Percentiles rank a stretch among this genome's conserved stretches.
Evolutionary conservation across 2,113 vertebrate species (phyloP).

Genomic region (Cercopithecus mona): DNA sequence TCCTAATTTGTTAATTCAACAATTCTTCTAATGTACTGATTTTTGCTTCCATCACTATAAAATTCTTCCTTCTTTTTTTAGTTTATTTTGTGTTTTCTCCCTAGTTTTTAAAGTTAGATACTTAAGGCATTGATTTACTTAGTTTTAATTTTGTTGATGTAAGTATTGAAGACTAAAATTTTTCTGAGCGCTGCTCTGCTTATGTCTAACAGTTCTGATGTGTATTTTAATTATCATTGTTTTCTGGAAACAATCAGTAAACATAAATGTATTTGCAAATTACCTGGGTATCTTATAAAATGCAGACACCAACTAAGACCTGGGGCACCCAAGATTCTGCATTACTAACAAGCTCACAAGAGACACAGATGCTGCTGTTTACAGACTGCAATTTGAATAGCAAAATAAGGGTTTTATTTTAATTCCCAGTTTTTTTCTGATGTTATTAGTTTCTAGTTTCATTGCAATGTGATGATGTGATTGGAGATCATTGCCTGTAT

Average conservation of each 20-base stretch:
- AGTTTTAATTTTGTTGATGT: not conserved
- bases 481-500: not conserved
- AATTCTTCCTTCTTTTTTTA: not conserved
- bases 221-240: conserved; percentile 5
- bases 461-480: not conserved
- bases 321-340: not conserved
- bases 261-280: not conserved
- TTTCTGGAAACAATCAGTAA: not conserved
- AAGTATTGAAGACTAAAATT: not conserved
- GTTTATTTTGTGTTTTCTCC: not conserved
- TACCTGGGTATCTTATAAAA: not conserved
- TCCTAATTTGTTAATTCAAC: not conserved
- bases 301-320: not conserved
- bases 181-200: not conserved
- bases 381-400: not conserved
- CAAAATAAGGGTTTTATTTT: not conserved
- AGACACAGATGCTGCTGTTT: not conserved
- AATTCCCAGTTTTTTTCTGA: not conserved
- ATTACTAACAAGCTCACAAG: not conserved
- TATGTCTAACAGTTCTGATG: not conserved
- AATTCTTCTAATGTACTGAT: not conserved
- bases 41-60: not conserved
- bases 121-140: not conserved
- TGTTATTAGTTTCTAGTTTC: conserved; percentile 13
- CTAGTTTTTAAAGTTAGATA: not conserved